These are phyloP conservation scores for Danaus melanippus DNA, from an alignment of 1,140 invertebrate genomes.

Conservation along the genomic window DNA sequence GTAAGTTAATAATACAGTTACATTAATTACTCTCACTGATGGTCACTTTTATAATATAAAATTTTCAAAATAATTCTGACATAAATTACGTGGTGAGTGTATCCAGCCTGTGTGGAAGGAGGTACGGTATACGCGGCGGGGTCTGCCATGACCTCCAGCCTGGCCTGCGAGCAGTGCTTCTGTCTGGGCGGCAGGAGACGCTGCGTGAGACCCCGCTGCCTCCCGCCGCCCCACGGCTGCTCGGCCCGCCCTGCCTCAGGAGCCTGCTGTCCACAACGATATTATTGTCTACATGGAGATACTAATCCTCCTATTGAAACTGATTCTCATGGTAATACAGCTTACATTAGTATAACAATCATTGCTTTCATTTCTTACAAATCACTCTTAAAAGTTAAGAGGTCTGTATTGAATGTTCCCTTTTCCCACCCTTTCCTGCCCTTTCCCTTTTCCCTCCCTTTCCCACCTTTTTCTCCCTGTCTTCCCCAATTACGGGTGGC, in stretches of 20 bases:
- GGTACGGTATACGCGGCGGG: slow-evolving; percentile 86
- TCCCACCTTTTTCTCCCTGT: no score
- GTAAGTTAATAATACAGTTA: slow-evolving; percentile 24
- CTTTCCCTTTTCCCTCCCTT: no score
- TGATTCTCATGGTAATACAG: slow-evolving; percentile 32
- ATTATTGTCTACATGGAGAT: slow-evolving; percentile 79
- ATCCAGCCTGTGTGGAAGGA: slow-evolving; percentile 80
- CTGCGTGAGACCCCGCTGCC: slow-evolving; percentile 86
- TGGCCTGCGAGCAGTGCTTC: slow-evolving; percentile 89
- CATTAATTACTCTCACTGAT: no score
- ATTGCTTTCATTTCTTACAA: no score
- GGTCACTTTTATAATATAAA: no score
- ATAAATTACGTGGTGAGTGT: slow-evolving; percentile 18
- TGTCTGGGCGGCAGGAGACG: slow-evolving; percentile 83
- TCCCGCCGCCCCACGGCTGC: slow-evolving; percentile 84
- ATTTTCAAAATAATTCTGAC: slow-evolving; percentile 2
- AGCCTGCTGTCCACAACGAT: slow-evolving; percentile 87
- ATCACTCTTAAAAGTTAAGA: no score
- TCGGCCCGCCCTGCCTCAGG: slow-evolving; percentile 77
- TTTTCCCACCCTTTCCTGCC: no score
- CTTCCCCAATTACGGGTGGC: no score
- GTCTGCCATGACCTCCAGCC: slow-evolving; percentile 85
- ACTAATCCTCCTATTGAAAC: slow-evolving; percentile 23
- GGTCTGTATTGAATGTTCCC: no score
- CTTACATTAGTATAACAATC: no score